Conservation (phyloP, 2,797 vertebrate species). For the Pangasius djambal region DNA sequence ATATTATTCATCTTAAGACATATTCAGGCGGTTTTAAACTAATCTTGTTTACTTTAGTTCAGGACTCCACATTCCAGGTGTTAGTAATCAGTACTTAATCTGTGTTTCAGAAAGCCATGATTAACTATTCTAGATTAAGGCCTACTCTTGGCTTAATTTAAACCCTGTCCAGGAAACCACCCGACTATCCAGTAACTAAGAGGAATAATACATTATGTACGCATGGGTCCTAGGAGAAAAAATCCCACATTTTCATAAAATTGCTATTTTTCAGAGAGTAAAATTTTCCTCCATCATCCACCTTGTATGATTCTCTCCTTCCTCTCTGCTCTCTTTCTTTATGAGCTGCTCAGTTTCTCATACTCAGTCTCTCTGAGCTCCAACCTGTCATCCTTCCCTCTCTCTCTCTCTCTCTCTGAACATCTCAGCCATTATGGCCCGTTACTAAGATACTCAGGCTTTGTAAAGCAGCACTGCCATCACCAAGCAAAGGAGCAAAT, state of each 20-base stretch:
- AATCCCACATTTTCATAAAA: neutral
- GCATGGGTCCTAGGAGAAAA: neutral
- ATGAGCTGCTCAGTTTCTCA: neutral
- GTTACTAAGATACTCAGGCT: constrained; percentile 51
- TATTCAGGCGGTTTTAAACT: no score
- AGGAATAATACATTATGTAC: neutral
- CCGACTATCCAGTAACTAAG: no score
- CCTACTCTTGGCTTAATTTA: no score
- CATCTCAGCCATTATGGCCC: neutral
- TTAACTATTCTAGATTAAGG: no score
- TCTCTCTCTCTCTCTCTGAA: neutral
- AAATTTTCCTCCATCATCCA: constrained; percentile 15
- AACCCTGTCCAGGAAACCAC: no score
- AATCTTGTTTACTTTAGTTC: no score
- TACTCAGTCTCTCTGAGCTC: neutral
- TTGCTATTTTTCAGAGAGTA: neutral
- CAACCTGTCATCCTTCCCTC: neutral
- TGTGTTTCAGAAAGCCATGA: no score
- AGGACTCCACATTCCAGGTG: no score
- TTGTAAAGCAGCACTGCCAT: constrained; percentile 41
- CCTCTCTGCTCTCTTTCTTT: neutral
- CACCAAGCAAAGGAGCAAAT: constrained; percentile 50
- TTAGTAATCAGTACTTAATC: no score
- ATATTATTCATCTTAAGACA: neutral
- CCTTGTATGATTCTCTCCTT: neutral